Evolutionary conservation across 2,797 vertebrate species (phyloP), one percentile per base, ranked within the genome.

Genomic region (Periparus ater): DNA sequence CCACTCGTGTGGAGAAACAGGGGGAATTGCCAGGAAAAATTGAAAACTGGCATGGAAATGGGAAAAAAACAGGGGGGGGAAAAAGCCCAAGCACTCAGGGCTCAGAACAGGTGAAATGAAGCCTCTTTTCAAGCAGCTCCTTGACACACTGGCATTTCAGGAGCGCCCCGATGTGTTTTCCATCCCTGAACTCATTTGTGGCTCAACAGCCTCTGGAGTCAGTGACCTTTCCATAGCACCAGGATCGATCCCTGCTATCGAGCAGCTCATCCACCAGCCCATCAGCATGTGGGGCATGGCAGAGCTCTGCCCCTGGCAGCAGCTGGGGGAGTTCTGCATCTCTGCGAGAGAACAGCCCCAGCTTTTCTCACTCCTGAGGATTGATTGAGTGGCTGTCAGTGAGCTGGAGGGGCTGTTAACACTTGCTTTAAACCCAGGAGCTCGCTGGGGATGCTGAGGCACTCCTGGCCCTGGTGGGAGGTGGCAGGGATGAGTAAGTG

Each of bases 401-500:
- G 74, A 95, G 67, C 67, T 95, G 11, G 12, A 88, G 74, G 94
- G 88, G 71, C 88, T 91, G 75, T 94, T 94, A 85, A 73, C 23
- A 21, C 61, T 70, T 73, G 42, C 67, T 93, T 74, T 57, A 88
- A 86, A 44, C 11, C 38, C 70, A 22, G 58, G 50, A 88, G 73
- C 73, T 89, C 82, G 40, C 57, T 3, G 3, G 65, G 68, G 84
- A 70, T 51, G 68, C 75, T 77, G 75, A 80, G 57, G 68, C 66
- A 11, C 53, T 82, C 5, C 36, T 92, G 87, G 58, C 32, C 65
- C 70, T 74, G 45, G 63, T 94, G 88, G 91, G 91, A 93, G 89
- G 80, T 34, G 89, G 67, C 74, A 76, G 73, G 72, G 66, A 83
- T 91, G 93, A 93, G 65, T 94, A 91, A 95, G 91, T 62, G 83